phyloP scores from a whole-genome alignment of 2,888 invertebrate species.

The Encarsia formosa region DNA sequence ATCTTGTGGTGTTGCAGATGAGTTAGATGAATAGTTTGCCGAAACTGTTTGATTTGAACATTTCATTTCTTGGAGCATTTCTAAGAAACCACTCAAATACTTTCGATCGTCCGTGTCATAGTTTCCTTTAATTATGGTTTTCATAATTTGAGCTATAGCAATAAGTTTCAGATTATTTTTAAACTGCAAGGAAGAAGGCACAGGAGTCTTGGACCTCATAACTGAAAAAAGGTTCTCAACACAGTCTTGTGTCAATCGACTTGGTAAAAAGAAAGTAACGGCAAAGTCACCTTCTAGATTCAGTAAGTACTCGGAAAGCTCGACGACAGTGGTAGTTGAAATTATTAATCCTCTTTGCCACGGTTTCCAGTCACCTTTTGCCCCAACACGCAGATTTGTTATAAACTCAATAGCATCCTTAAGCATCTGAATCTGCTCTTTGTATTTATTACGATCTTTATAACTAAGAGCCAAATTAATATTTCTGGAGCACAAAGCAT shows the following conservation, averaged over 20 bases:
- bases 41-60: no score
- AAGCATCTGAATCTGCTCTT: slow-evolving; percentile 21
- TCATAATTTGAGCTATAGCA: slow-evolving; percentile 14
- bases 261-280: not conserved
- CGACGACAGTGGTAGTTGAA: not conserved
- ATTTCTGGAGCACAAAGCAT: not conserved
- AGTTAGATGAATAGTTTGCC: no score
- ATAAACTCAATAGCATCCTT: not conserved
- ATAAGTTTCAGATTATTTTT: slow-evolving; percentile 15
- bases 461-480: not conserved
- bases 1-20: no score
- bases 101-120: slow-evolving; percentile 12
- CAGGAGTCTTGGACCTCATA: not conserved
- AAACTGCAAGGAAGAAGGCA: slow-evolving; percentile 11
- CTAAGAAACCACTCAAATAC: slow-evolving; percentile 11
- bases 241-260: slow-evolving; percentile 5
- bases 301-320: not conserved
- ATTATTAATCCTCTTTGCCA: not conserved
- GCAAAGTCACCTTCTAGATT: not conserved
- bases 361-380: not conserved
- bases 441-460: not conserved
- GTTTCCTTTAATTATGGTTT: slow-evolving; percentile 3
- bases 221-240: slow-evolving; percentile 18
- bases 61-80: no score
- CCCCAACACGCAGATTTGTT: not conserved